Conservation (phyloP, 2,113 vertebrate species). For the Lasiurus cinereus region DNA sequence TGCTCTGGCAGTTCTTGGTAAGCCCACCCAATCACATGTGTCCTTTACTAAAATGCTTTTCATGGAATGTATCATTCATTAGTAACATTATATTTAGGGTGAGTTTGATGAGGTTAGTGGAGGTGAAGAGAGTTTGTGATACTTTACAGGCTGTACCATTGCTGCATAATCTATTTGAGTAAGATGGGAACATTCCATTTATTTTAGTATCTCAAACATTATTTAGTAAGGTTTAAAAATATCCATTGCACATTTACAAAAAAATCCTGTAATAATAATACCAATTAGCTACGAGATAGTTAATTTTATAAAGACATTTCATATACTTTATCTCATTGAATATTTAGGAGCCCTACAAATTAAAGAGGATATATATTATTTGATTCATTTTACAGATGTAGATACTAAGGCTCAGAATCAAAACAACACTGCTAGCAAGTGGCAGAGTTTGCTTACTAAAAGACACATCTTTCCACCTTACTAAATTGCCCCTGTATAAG, state of each 20-base stretch:
- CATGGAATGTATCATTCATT: background rate
- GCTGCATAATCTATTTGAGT: background rate
- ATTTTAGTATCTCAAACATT: conserved; percentile 21
- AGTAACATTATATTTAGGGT: background rate
- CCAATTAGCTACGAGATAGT: background rate
- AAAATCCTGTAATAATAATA: background rate
- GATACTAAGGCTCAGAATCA: conserved; percentile 28
- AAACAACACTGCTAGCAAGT: background rate
- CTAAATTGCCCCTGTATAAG: background rate
- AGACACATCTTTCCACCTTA: background rate
- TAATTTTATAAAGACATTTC: background rate
- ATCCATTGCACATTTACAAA: background rate
- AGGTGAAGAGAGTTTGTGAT: background rate
- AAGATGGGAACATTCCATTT: background rate
- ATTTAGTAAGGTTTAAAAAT: conserved; percentile 34
- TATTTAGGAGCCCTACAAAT: background rate
- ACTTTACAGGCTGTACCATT: background rate
- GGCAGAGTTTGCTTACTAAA: background rate
- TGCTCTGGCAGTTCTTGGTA: background rate
- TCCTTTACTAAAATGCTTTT: background rate
- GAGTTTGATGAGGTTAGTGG: background rate
- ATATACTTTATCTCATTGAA: conserved; percentile 19
- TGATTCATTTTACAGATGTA: conserved; percentile 21
- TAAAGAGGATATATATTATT: background rate
- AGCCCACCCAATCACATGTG: background rate